A percentile compares a stretch with the other conserved stretches of the same genome.
Evolutionary conservation across 2,888 invertebrate species (phyloP).

Genomic region (Allygus modestus): DNA sequence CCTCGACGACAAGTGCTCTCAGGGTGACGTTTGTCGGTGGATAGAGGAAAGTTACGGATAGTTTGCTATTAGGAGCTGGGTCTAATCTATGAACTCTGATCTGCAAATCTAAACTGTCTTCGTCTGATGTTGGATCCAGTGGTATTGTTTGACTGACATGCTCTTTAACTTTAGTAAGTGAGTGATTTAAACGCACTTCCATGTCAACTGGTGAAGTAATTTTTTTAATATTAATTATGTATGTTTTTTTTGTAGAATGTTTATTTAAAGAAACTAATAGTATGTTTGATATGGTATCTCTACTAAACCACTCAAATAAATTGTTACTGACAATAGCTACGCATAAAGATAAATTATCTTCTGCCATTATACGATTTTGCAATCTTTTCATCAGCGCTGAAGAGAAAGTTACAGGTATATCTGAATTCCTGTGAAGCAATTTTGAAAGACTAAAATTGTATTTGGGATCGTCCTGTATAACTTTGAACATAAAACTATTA

Average conservation of each 20-base stretch:
- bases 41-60: neutral
- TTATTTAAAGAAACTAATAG: neutral
- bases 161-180: neutral
- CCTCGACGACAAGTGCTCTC: neutral
- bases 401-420: neutral
- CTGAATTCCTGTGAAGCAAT: neutral
- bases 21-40: slow-evolving; percentile 1
- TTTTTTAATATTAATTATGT: neutral
- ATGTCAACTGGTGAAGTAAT: neutral
- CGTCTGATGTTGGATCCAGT: neutral
- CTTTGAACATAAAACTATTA: neutral
- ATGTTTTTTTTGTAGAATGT: neutral
- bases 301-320: neutral
- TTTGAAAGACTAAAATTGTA: neutral
- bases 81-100: slow-evolving; percentile 11
- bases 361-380: neutral
- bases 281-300: neutral
- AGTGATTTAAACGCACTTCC: neutral
- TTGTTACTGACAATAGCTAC: neutral
- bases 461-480: neutral
- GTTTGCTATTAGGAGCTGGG: neutral
- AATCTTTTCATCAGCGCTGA: neutral
- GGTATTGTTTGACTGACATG: neutral
- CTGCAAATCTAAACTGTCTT: slow-evolving; percentile 9
- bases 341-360: neutral